Percentiles rank a stretch among this genome's conserved stretches.
Evolutionary conservation across 2,888 invertebrate species (phyloP).

Genomic region (Eupithecia subumbrata): DNA sequence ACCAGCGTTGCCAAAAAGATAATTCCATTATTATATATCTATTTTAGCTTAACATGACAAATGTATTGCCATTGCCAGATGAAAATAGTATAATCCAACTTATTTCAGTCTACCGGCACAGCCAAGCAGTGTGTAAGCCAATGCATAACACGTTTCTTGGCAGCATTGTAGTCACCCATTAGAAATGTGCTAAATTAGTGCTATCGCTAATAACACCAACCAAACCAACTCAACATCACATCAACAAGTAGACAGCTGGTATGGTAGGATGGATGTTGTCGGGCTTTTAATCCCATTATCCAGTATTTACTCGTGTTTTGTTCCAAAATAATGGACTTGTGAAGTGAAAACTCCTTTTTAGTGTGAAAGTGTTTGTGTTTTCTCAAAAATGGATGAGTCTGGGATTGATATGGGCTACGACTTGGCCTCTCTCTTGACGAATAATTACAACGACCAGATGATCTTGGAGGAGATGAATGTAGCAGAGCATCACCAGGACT

Average conservation of each 20-base stretch:
- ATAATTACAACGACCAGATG: constrained; percentile 81
- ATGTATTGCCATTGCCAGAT: constrained; percentile 37
- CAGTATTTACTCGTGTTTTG: constrained; percentile 65
- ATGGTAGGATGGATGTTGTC: constrained; percentile 79
- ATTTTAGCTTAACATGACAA: neutral
- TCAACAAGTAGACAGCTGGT: constrained; percentile 81
- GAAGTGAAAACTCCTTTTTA: constrained; percentile 53
- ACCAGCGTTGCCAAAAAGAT: neutral
- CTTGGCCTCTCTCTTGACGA: constrained; percentile 83
- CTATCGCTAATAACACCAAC: constrained; percentile 31
- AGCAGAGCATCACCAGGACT: constrained; percentile 82
- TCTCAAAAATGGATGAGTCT: constrained; percentile 85
- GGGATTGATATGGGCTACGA: constrained; percentile 87
- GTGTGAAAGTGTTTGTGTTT: constrained; percentile 72
- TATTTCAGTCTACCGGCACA: constrained; percentile 41
- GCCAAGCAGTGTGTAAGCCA: constrained; percentile 29
- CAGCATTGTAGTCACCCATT: constrained; percentile 63
- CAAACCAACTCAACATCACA: constrained; percentile 40
- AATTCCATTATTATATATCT: neutral
- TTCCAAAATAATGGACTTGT: constrained; percentile 54
- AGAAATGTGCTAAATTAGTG: constrained; percentile 44
- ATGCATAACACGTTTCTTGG: constrained; percentile 47
- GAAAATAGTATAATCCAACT: constrained; percentile 35
- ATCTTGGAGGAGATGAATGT: constrained; percentile 83
- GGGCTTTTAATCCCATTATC: constrained; percentile 61